Conservation (phyloP, 2,888 invertebrate genomes). For the Caenorhabditis zanzibari region DNA sequence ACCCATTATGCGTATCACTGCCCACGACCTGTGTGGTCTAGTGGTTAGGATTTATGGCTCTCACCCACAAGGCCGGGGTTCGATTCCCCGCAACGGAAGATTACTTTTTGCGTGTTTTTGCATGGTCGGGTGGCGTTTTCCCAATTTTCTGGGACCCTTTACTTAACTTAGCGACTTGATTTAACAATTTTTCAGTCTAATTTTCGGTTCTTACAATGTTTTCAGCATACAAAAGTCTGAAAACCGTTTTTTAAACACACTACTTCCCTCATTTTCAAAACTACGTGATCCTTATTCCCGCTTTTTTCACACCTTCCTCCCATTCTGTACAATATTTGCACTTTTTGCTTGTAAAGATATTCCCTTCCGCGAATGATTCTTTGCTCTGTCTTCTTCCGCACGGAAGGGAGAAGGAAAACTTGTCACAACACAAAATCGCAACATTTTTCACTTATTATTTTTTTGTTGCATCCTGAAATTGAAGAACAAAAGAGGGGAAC, state of each 20-base stretch:
- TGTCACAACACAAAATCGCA: too few species aligned
- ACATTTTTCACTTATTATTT: neutral
- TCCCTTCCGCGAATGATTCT: conserved; percentile 18
- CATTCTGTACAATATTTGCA: conserved; percentile 29
- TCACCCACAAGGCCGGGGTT: conserved; percentile 74
- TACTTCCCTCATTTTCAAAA: too few species aligned
- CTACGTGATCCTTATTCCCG: neutral
- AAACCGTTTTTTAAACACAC: too few species aligned
- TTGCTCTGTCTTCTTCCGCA: conserved; percentile 35
- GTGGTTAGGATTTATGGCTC: conserved; percentile 75
- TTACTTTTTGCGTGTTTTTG: neutral
- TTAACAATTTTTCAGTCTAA: too few species aligned
- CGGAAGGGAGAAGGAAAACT: neutral
- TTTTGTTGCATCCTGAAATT: conserved; percentile 17
- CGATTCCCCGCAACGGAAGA: conserved; percentile 70
- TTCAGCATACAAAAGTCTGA: too few species aligned
- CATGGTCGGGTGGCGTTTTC: too few species aligned
- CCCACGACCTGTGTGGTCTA: too few species aligned
- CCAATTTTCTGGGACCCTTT: too few species aligned
- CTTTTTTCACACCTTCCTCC: conserved; percentile 5
- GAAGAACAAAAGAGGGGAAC: neutral
- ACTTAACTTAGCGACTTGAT: too few species aligned
- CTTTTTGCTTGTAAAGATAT: neutral
- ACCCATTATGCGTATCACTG: too few species aligned
- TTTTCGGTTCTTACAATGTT: too few species aligned